Evolutionary conservation across 2,113 vertebrate species (phyloP).

Genomic region (Oryctolagus cuniculus): mOryCun1.1 NC_091451.1:24378001-24378500

Average conservation of each 20-base stretch:
- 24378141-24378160: constrained; percentile 70
- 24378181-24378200: constrained; percentile 30
- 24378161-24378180: constrained; percentile 73
- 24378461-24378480: not conserved
- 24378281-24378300: constrained; percentile 46
- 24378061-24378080: constrained; percentile 54
- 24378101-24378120: constrained; percentile 48
- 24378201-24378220: not conserved
- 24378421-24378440: not conserved
- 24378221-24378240: constrained; percentile 61
- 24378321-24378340: constrained; percentile 66
- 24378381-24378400: constrained; percentile 52
- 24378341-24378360: constrained; percentile 6
- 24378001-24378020: not conserved
- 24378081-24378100: constrained; percentile 52
- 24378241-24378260: constrained; percentile 60
- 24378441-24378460: not conserved
- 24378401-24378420: not conserved
- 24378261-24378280: constrained; percentile 48
- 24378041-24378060: constrained; percentile 48
- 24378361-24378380: constrained; percentile 53
- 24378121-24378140: constrained; percentile 67
- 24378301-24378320: constrained; percentile 45
- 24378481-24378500: not conserved
- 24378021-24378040: constrained; percentile 35